Base-by-base conservation (phyloP, 2,888 invertebrate species). In the Sepiola atlantica region DNA sequence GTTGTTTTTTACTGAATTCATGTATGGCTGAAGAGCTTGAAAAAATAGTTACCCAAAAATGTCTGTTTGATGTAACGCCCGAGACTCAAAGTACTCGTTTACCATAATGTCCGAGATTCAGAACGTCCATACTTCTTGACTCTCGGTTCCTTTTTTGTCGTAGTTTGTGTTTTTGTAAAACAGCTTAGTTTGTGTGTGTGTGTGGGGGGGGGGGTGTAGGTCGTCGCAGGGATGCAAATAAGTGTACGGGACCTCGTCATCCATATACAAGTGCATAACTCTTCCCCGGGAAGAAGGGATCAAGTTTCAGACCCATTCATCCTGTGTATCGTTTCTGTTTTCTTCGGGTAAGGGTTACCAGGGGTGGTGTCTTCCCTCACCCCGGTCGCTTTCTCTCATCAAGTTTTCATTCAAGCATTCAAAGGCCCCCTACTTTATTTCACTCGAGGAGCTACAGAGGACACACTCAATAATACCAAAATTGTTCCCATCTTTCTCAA, bases 201-300 rank as follows among this genome's bases (percentile, higher is more conserved):
- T 24, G 21, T 28, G 61, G 28, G 45, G 2, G 45, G 45, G 8
- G 2, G 45, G 2, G 45, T 45, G 45, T 21, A 24, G n/a, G 77
- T 77, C n/a, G n/a, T 77, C n/a, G 3, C 77, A n/a, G 77, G 77
- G n/a, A n/a, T n/a, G 20, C 77, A 77, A n/a, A 77, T 14, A 16
- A 4, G 77, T n/a, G 77, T 77, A 77, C 77, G 14, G 16, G 77
- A 77, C 77, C 32, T 8, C 45, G 45, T 77, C 77, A 77, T 77
- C 77, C 77, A n/a, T 77, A 77, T 77, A 77, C n/a, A 77, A n/a
- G n/a, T 77, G n/a, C n/a, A 77, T n/a, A 77, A 77, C 77, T 77
- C 77, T 77, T 77, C 77, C 77, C 32, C 16, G 32, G 77, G 77
- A 77, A 77, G 77, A 77, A 32, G 77, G 77, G n/a, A 77, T 77